Evolutionary conservation across 2,113 vertebrate genomes (phyloP).

Genomic region (Aythya baeri): DNA sequence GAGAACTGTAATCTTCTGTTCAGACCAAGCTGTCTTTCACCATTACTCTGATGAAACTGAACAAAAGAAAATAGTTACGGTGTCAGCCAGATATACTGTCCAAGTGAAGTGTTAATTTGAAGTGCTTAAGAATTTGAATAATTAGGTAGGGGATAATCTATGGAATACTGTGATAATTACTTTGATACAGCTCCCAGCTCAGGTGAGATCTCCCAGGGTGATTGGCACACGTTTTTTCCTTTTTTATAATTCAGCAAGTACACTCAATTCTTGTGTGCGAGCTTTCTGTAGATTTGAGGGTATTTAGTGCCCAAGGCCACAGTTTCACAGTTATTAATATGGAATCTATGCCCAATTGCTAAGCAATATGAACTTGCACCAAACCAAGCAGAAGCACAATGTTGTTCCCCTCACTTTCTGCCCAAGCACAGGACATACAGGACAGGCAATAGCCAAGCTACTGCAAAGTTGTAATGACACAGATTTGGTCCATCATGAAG

Average conservation of each 20-base stretch:
- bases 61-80: conserved; percentile 21
- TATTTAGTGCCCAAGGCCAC: background rate
- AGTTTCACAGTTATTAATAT: background rate
- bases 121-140: conserved; percentile 37
- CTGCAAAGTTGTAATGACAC: background rate
- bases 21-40: background rate
- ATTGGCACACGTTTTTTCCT: background rate
- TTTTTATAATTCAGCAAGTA: background rate
- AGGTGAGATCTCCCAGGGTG: background rate
- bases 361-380: background rate
- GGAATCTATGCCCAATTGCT: background rate
- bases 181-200: background rate
- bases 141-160: background rate
- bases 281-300: background rate
- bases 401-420: background rate
- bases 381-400: background rate
- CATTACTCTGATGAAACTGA: conserved; percentile 25
- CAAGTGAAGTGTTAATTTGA: conserved; percentile 60
- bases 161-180: conserved; percentile 10
- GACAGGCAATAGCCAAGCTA: background rate
- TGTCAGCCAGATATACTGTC: conserved; percentile 10
- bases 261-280: background rate
- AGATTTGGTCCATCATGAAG: background rate
- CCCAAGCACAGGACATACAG: background rate
- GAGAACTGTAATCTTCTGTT: background rate